Evolutionary conservation across 2,113 vertebrate species (phyloP).

Genomic region (Thalassarche chlororhynchos): DNA sequence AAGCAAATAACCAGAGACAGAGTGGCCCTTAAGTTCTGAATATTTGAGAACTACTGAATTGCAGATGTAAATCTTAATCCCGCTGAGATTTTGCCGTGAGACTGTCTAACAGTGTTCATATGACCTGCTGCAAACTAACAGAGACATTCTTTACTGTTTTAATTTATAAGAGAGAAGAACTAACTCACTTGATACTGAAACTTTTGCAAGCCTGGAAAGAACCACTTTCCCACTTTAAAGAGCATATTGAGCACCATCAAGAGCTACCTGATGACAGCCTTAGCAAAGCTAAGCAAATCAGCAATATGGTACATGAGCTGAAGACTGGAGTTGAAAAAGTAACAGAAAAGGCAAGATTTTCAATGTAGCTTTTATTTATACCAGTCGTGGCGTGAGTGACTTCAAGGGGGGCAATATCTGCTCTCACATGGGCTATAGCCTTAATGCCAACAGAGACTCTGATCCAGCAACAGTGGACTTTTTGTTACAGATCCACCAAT

Average conservation of each 20-base stretch:
- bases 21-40: neutral
- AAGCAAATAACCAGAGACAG: neutral
- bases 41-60: neutral
- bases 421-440: neutral
- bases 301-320: constrained; percentile 81
- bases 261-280: constrained; percentile 75
- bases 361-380: neutral
- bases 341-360: constrained; percentile 77
- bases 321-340: constrained; percentile 81
- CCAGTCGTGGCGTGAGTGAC: neutral
- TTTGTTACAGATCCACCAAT: neutral
- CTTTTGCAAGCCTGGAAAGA: constrained; percentile 82
- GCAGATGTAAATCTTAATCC: neutral
- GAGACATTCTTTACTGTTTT: neutral
- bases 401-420: rapidly evolving
- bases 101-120: neutral
- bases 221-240: constrained; percentile 80
- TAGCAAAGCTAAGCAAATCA: constrained; percentile 82
- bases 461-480: neutral
- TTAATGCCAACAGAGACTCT: neutral
- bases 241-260: constrained; percentile 70
- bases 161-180: constrained; percentile 74
- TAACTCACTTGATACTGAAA: constrained; percentile 80
- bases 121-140: neutral
- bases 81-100: neutral